Conservation (phyloP, 2,797 vertebrate genomes). For the Crenuchus spilurus region DNA sequence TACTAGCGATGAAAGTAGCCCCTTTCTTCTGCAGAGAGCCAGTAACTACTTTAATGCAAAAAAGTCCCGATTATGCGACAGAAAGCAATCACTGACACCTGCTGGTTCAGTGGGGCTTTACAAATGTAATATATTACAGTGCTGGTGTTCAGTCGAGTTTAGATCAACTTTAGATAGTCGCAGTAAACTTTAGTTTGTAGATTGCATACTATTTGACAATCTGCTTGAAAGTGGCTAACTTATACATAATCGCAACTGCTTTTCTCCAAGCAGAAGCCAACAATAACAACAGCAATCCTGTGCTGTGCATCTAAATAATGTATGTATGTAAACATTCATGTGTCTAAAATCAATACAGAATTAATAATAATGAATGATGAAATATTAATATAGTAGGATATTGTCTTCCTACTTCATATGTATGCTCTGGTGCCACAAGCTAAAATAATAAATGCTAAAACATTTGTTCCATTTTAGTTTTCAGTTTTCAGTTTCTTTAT, state of each 20-base stretch:
- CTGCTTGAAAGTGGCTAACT: too few relatives aligned
- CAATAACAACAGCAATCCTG: conserved; percentile 40
- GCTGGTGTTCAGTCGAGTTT: too few relatives aligned
- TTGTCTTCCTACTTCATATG: too few relatives aligned
- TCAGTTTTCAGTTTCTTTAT: too few relatives aligned
- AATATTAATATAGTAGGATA: not conserved
- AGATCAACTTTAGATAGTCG: too few relatives aligned
- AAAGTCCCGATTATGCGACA: not conserved
- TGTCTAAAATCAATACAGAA: not conserved
- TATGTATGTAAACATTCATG: not conserved
- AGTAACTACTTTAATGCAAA: not conserved
- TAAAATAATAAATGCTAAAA: too few relatives aligned
- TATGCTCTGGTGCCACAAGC: too few relatives aligned
- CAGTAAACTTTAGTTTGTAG: too few relatives aligned
- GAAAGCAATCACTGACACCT: conserved; percentile 36
- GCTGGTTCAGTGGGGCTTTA: not conserved
- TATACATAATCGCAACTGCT: too few relatives aligned
- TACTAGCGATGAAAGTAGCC: not conserved
- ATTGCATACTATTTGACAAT: too few relatives aligned
- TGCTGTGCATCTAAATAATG: not conserved
- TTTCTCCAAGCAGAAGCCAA: conserved; percentile 85
- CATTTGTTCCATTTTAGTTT: too few relatives aligned
- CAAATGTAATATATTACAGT: too few relatives aligned
- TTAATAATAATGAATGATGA: not conserved
- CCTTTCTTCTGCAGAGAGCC: not conserved